Evolutionary conservation across 2,113 vertebrate genomes (phyloP).

Genomic region (Laterallus jamaicensis): DNA sequence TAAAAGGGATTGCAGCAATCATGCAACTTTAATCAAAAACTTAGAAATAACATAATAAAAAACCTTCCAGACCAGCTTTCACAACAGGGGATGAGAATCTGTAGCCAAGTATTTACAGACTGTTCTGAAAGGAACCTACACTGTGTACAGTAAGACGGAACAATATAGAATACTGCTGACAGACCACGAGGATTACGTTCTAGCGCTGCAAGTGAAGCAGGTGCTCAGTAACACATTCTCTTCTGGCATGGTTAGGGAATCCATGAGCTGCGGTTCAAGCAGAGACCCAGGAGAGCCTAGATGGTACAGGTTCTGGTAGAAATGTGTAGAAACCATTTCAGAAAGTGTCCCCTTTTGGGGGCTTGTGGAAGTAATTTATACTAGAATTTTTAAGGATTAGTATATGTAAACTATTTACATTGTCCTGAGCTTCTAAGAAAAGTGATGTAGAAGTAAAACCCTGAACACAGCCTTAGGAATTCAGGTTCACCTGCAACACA

Average conservation of each 20-base stretch:
- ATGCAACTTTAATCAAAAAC: background rate
- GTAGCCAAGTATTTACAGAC: background rate
- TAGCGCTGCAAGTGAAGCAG: background rate
- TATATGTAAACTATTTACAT: background rate
- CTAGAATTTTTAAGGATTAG: background rate
- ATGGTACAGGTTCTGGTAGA: background rate
- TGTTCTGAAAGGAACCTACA: background rate
- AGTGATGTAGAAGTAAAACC: background rate
- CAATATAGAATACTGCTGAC: background rate
- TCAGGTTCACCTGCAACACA: background rate
- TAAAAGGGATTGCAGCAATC: background rate
- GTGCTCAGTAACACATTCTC: background rate
- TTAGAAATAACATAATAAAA: background rate
- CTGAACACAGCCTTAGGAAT: background rate
- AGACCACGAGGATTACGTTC: background rate
- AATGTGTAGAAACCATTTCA: background rate
- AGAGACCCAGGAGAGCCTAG: background rate
- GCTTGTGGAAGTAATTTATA: background rate
- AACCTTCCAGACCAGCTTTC: background rate
- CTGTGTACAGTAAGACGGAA: background rate
- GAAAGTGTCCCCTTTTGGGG: background rate
- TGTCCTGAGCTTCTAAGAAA: background rate
- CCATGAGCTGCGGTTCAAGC: background rate
- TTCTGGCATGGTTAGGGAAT: background rate
- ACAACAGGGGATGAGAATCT: background rate